Evolutionary conservation across 92 coral and sea anemone genomes (phyloP).

Genomic region (Galaxea fascicularis): DNA sequence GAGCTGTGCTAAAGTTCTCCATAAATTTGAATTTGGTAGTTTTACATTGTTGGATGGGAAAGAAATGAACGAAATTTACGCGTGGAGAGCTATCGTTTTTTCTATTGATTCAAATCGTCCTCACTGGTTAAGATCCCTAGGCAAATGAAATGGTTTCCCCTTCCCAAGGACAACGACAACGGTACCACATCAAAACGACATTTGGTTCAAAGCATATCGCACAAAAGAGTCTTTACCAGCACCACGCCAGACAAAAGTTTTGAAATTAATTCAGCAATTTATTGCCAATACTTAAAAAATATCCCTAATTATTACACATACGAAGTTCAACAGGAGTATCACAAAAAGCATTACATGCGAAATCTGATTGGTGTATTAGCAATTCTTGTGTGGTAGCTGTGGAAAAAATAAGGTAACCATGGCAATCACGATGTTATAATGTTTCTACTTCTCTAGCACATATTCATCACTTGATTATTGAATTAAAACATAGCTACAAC

Average conservation of each 20-base stretch:
- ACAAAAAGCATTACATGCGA: not conserved
- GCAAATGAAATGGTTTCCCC: too few relatives aligned
- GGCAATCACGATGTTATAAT: not conserved
- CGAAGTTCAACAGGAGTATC: not conserved
- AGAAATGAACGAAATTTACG: too few relatives aligned
- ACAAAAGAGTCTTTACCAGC: too few relatives aligned
- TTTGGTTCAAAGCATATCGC: too few relatives aligned
- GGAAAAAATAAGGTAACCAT: not conserved
- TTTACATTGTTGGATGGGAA: too few relatives aligned
- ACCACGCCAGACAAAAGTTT: not conserved
- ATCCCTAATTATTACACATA: slow-evolving; percentile 43
- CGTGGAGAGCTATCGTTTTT: too few relatives aligned
- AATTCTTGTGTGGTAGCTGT: not conserved
- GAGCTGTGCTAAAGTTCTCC: too few relatives aligned
- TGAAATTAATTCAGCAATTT: slow-evolving; percentile 13
- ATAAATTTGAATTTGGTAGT: too few relatives aligned
- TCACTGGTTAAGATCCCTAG: too few relatives aligned
- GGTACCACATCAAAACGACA: too few relatives aligned
- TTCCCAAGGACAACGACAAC: too few relatives aligned
- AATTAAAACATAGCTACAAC: slow-evolving; percentile 33
- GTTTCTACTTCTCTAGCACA: not conserved
- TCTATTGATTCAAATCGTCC: too few relatives aligned
- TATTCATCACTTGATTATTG: not conserved
- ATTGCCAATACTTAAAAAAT: slow-evolving; percentile 37
- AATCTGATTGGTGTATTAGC: not conserved